phyloP scores from a whole-genome alignment of 2,797 vertebrate genomes.

The Crypturellus tataupa region DNA sequence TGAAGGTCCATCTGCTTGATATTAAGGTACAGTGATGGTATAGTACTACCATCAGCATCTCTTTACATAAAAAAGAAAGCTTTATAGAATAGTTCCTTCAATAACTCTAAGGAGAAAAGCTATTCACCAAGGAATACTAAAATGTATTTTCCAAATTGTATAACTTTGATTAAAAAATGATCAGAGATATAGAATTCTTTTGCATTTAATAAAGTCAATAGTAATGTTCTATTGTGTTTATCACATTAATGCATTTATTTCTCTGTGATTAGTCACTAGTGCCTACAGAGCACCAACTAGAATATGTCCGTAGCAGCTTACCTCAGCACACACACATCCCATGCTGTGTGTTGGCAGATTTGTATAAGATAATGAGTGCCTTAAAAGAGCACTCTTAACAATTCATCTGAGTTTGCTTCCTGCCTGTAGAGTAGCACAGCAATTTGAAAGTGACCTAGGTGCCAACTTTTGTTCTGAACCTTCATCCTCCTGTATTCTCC shows the following conservation, averaged over 20 bases:
- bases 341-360: not conserved
- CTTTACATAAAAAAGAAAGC: not conserved
- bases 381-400: not conserved
- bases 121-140: not conserved
- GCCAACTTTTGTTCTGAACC: not conserved
- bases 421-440: not conserved
- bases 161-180: slow-evolving; percentile 11
- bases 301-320: not conserved
- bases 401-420: not conserved
- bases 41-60: not conserved
- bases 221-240: not conserved
- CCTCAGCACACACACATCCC: not conserved
- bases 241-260: not conserved
- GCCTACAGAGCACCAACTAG: not conserved
- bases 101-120: not conserved
- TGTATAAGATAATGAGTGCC: not conserved
- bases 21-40: not conserved
- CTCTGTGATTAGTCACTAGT: not conserved
- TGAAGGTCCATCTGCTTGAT: not conserved
- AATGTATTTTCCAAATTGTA: not conserved
- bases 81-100: not conserved
- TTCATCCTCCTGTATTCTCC: not conserved
- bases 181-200: not conserved
- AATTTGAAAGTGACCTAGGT: not conserved
- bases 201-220: not conserved